A percentile compares a stretch with the other conserved stretches of the same genome.
Evolutionary conservation across 2,797 vertebrate species (phyloP).

Genomic region (Enteromius fasciolatus): DNA sequence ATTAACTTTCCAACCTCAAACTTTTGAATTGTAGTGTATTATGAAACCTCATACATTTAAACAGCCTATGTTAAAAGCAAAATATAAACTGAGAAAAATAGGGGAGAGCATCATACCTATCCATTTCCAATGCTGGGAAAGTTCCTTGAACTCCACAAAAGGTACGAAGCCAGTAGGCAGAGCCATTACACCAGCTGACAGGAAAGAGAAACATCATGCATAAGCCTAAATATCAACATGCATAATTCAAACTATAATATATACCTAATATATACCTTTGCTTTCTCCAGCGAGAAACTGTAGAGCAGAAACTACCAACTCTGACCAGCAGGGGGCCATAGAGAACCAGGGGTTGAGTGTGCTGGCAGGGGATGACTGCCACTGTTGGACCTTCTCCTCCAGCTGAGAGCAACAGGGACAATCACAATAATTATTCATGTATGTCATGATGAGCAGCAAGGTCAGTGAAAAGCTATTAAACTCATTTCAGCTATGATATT

Average conservation of each 20-base stretch:
- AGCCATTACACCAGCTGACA: conserved; percentile 79
- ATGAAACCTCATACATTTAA: background rate
- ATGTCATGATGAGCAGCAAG: background rate
- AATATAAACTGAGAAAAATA: background rate
- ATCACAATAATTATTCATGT: background rate
- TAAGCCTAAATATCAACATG: background rate
- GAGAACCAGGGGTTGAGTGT: conserved; percentile 94
- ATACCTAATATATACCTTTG: conserved; percentile 75
- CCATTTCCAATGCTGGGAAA: conserved; percentile 93
- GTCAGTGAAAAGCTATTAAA: background rate
- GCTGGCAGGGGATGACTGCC: conserved; percentile 92
- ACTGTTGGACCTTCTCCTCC: conserved; percentile 92
- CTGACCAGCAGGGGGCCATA: conserved; percentile 90
- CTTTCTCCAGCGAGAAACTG: conserved; percentile 93
- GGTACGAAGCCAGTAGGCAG: conserved; percentile 88
- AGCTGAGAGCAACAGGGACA: conserved; percentile 73
- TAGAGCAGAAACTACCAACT: conserved; percentile 89
- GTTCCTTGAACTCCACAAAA: conserved; percentile 92
- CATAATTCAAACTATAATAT: background rate
- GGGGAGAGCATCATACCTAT: conserved; percentile 78
- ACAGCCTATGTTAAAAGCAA: background rate
- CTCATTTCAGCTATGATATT: background rate
- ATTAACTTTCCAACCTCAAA: background rate
- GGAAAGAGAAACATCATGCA: conserved; percentile 21
- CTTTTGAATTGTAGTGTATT: background rate